Conservation (phyloP, 2,113 vertebrate species). For the Aleadryas rufinucha region DNA sequence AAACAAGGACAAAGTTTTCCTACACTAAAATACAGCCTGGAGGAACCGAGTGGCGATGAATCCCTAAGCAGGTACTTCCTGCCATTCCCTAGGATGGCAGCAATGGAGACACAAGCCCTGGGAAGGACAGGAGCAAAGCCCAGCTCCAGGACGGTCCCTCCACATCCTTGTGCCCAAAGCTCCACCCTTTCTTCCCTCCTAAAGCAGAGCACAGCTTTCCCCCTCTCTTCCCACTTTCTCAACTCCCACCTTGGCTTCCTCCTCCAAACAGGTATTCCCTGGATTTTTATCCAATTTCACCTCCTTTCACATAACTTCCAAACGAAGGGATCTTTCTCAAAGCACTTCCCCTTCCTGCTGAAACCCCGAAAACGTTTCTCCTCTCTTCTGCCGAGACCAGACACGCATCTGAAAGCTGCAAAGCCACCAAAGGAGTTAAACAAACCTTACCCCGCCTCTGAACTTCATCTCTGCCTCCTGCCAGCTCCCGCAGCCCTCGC, state of each 20-base stretch:
- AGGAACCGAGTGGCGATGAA: background rate
- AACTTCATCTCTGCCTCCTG: constrained; percentile 60
- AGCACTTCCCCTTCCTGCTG: background rate
- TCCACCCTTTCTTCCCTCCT: constrained; percentile 32
- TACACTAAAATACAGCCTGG: background rate
- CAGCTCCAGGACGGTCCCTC: background rate
- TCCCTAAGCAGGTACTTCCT: background rate
- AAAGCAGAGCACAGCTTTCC: background rate
- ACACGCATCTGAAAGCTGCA: background rate
- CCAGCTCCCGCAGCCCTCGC: background rate
- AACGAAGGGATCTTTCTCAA: background rate
- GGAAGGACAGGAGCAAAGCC: background rate
- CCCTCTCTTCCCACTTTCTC: background rate
- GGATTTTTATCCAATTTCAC: background rate
- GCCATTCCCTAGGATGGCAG: background rate
- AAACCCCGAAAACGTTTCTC: background rate
- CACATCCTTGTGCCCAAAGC: background rate
- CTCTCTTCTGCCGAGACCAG: background rate
- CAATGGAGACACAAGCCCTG: background rate
- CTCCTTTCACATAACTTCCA: background rate
- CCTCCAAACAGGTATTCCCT: background rate
- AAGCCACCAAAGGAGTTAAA: background rate
- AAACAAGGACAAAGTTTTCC: background rate
- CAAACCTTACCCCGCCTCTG: constrained; percentile 60
- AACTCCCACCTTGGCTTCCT: background rate